phyloP scores from a whole-genome alignment of 1,140 invertebrate species.

The Leptinotarsa undecemlineata region DNA sequence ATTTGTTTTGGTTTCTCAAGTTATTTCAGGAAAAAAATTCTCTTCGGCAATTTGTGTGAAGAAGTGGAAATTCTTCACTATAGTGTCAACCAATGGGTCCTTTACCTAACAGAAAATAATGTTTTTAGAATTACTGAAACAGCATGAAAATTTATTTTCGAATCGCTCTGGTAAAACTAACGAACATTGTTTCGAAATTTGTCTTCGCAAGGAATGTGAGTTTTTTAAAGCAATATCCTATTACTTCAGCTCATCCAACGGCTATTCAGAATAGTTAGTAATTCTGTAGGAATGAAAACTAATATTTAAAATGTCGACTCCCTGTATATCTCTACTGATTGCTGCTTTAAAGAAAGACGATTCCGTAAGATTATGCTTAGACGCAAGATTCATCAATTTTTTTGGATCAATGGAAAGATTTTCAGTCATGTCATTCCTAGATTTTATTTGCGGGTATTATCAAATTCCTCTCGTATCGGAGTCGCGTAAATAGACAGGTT shows the following conservation, averaged over 20 bases:
- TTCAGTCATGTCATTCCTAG: not conserved
- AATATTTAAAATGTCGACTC: too few relatives aligned
- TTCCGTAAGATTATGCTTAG: not conserved
- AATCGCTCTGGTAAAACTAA: too few relatives aligned
- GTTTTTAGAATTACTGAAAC: not conserved
- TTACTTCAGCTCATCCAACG: not conserved
- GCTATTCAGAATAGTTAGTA: not conserved
- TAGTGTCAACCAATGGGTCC: too few relatives aligned
- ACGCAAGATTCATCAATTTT: not conserved
- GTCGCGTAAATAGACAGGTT: not conserved
- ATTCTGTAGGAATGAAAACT: not conserved
- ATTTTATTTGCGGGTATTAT: not conserved
- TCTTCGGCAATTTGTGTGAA: too few relatives aligned
- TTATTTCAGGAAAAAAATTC: too few relatives aligned
- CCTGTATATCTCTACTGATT: not conserved
- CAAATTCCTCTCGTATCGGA: not conserved
- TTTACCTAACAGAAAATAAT: not conserved
- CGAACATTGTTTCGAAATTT: too few relatives aligned
- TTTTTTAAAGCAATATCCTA: too few relatives aligned
- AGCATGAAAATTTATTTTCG: too few relatives aligned
- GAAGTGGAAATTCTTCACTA: too few relatives aligned
- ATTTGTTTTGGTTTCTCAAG: too few relatives aligned
- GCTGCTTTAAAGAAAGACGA: not conserved
- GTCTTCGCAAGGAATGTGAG: too few relatives aligned
- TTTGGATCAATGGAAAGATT: not conserved